Evolutionary conservation across 2,797 vertebrate species (phyloP).

Genomic region (Labroides dimidiatus): DNA sequence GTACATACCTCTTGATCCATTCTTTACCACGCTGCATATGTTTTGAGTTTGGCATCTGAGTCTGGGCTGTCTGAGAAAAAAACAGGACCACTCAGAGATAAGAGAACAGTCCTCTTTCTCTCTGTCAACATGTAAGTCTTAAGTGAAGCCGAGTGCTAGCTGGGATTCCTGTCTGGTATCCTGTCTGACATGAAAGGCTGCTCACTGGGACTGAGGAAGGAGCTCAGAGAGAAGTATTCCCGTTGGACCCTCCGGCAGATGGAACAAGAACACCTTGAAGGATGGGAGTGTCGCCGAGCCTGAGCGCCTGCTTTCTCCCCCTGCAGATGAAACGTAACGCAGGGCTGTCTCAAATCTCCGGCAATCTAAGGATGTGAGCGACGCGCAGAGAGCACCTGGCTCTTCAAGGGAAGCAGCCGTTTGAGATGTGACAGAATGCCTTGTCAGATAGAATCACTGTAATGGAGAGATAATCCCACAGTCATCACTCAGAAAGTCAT

Average conservation of each 20-base stretch:
- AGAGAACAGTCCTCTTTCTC: slow-evolving; percentile 71
- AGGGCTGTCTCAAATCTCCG: slow-evolving; percentile 77
- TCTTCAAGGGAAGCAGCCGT: slow-evolving; percentile 78
- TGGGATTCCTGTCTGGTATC: slow-evolving; percentile 84
- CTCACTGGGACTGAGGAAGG: slow-evolving; percentile 75
- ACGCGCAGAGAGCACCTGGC: slow-evolving; percentile 76
- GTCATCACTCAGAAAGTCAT: slow-evolving; percentile 79
- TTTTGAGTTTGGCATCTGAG: slow-evolving; percentile 73
- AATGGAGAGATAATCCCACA: slow-evolving; percentile 79
- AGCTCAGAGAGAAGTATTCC: slow-evolving; percentile 81
- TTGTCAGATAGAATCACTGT: slow-evolving; percentile 79
- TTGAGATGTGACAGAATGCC: slow-evolving; percentile 81
- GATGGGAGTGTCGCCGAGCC: slow-evolving; percentile 79
- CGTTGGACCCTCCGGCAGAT: slow-evolving; percentile 78
- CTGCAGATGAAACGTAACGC: slow-evolving; percentile 73
- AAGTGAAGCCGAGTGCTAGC: slow-evolving; percentile 80
- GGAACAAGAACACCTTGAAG: slow-evolving; percentile 83
- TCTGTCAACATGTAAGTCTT: slow-evolving; percentile 82
- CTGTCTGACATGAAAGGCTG: slow-evolving; percentile 85
- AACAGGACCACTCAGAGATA: slow-evolving; percentile 69
- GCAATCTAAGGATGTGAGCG: slow-evolving; percentile 75
- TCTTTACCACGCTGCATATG: slow-evolving; percentile 59
- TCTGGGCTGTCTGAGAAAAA: slow-evolving; percentile 61
- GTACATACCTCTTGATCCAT: slow-evolving; percentile 48
- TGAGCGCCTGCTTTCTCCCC: slow-evolving; percentile 61